Evolutionary conservation across 2,888 invertebrate genomes (phyloP), one percentile per base, ranked within the genome.

Genomic region (Luffia ferchaultella): DNA sequence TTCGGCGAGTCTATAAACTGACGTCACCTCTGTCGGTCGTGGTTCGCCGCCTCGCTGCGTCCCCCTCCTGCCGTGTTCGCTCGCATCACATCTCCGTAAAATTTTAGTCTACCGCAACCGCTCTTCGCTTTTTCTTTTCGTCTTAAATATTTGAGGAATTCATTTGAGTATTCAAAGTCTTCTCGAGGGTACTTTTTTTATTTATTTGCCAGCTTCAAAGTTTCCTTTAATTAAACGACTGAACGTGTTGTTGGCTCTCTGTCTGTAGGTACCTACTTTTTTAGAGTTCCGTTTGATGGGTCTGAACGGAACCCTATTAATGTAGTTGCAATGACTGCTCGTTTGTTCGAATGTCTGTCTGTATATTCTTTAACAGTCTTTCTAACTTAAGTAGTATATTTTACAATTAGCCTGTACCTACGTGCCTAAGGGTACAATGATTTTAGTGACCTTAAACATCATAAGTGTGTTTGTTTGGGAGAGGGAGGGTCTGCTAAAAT

Each of bases 21-120:
- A 78, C 76, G 75, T 76, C 77, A 77, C 53, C 61, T 19, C 16
- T 40, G 42, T 55, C 60, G 57, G 60, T 63, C 68, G 61, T 64
- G 30, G 67, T 68, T 64, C 61, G 57, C 54, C 55, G 55, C 30
- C 30, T 12, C 30, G 5, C 30, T 30, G 5, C 30, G 30, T 12
- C 12, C 3, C 3, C 30, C 30, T 30, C 30, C 30, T 12, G 30
- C 30, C 30, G 30, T n/a, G n/a, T n/a, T n/a, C n/a, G 30, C 30
- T 30, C 30, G 12, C 30, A 7, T 30, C 30, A 30, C 3, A 30
- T 30, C 30, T 7, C 30, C 30, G 30, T 12, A 44, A 54, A 54
- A 52, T 54, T 54, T 50, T 20, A 55, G 53, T 55, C 52, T 46
- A 7, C 19, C 17, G n/a, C n/a, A 18, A 7, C 48, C 19, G 49